Conservation (phyloP, 2,888 invertebrate genomes). For the Acronicta alni region DNA sequence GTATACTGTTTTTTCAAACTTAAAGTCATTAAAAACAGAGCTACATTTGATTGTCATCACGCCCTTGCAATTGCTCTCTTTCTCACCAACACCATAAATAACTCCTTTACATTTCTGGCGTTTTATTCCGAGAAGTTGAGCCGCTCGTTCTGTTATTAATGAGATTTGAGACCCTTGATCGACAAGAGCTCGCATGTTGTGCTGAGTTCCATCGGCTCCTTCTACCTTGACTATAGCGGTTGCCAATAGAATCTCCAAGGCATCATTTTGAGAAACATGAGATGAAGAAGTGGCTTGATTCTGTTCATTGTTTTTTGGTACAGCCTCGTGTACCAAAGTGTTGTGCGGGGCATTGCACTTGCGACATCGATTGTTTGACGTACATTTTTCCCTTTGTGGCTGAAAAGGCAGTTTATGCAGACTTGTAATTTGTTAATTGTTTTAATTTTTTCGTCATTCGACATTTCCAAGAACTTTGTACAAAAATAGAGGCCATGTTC, state of each 20-base stretch:
- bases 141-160: conserved; percentile 8
- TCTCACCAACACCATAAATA: conserved; percentile 5
- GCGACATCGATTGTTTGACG: conserved; percentile 7
- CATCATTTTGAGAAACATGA: background rate
- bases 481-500: conserved; percentile 4
- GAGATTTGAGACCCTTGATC: conserved; percentile 18
- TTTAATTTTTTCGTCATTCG: background rate
- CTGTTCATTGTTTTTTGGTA: background rate
- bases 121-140: conserved; percentile 5
- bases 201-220: conserved; percentile 2
- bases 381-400: conserved; percentile 10
- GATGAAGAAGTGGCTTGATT: background rate
- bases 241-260: conserved; percentile 3
- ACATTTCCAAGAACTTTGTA: conserved; percentile 8
- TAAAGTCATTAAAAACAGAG: background rate
- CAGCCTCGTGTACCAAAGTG: background rate
- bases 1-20: background rate
- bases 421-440: background rate
- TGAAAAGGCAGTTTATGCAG: conserved; percentile 7
- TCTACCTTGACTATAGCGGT: conserved; percentile 1
- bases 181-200: conserved; percentile 6
- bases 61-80: conserved; percentile 6
- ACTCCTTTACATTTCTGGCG: conserved; percentile 7
- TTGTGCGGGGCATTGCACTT: conserved; percentile 5
- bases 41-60: conserved; percentile 1